Percentiles rank a stretch among this genome's conserved stretches.
Evolutionary conservation across 1,140 invertebrate species (phyloP).

Genomic region (Pogonomyrmex californicus): DNA sequence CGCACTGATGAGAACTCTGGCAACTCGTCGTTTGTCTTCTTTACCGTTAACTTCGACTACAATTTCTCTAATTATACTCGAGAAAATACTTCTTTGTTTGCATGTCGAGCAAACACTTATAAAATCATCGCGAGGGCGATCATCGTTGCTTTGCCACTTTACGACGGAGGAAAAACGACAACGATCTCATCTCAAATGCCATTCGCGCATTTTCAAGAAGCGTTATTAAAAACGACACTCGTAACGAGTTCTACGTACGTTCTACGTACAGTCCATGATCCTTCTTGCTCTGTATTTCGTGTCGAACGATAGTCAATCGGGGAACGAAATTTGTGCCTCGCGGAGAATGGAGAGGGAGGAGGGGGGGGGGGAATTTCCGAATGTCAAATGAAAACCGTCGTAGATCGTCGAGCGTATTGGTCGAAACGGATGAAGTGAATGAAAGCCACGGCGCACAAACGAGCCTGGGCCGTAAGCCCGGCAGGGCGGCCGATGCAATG

Average conservation of each 20-base stretch:
- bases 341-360: neutral
- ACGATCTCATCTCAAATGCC: neutral
- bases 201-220: neutral
- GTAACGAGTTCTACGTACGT: neutral
- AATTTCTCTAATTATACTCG: conserved; percentile 67
- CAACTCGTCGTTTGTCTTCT: conserved; percentile 35
- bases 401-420: neutral
- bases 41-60: conserved; percentile 49
- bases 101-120: neutral
- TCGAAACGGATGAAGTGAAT: neutral
- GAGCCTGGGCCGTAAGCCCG: conserved; percentile 24
- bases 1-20: conserved; percentile 8
- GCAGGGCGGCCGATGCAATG: conserved; percentile 18
- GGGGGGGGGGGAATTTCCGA: neutral
- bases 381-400: neutral
- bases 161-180: neutral
- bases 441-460: conserved; percentile 9
- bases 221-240: conserved; percentile 21
- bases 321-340: neutral
- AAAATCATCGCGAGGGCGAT: conserved; percentile 25
- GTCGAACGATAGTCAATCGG: neutral
- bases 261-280: too few species aligned
- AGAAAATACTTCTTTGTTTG: conserved; percentile 18
- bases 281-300: neutral
- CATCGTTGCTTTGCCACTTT: conserved; percentile 6